These are phyloP conservation scores for Argya squamiceps DNA, from an alignment of 2,797 vertebrate genomes.

Conservation along the genomic window DNA sequence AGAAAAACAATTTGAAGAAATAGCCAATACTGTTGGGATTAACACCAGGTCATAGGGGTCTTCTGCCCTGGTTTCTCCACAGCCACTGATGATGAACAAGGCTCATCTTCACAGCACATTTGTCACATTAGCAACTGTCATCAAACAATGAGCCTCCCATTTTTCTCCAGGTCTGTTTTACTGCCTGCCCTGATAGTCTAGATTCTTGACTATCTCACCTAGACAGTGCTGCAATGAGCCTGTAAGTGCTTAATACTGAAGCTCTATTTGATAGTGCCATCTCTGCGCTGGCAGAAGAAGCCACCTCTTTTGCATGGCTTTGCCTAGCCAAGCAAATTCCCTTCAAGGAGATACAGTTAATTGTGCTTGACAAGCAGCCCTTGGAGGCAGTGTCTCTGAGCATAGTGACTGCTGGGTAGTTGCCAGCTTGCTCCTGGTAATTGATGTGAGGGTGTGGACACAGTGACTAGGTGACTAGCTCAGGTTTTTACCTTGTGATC, in stretches of 20 bases:
- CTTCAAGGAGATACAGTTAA: background rate
- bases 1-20: background rate
- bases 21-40: background rate
- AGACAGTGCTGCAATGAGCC: background rate
- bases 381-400: background rate
- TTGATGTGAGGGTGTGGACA: background rate
- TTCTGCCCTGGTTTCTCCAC: background rate
- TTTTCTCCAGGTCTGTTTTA: background rate
- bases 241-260: background rate
- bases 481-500: background rate
- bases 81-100: background rate
- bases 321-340: background rate
- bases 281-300: background rate
- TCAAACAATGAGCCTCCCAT: background rate
- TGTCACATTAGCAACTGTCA: background rate
- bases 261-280: background rate
- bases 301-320: background rate
- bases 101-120: background rate
- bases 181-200: background rate
- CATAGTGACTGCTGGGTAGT: background rate
- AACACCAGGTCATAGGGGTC: background rate
- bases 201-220: background rate
- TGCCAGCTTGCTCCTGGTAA: background rate
- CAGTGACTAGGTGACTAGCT: fast-evolving
- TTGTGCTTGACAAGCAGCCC: background rate